phyloP scores from a whole-genome alignment of 1,140 invertebrate genomes.

The Xylocopa sonorina region DNA sequence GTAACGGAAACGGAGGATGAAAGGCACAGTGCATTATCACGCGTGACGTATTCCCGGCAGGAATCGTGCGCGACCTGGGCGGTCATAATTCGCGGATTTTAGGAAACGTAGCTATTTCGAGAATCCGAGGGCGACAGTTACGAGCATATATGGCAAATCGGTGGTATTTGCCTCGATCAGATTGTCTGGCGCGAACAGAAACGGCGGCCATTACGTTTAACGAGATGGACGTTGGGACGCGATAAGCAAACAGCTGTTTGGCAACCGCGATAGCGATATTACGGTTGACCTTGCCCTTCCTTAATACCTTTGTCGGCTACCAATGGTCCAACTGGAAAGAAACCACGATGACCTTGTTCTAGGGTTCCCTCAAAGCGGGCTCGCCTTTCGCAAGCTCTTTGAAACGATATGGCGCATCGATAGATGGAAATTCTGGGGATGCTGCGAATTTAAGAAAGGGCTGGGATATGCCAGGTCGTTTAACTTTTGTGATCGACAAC shows the following conservation, averaged over 20 bases:
- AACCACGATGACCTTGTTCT: not conserved
- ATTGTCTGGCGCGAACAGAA: conserved; percentile 60
- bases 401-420: too few relatives aligned
- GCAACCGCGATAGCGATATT: conserved; percentile 55
- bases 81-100: conserved; percentile 26
- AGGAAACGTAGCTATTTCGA: conserved; percentile 35
- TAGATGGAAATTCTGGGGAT: too few relatives aligned
- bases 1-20: not conserved
- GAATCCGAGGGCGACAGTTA: conserved; percentile 18
- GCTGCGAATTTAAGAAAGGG: too few relatives aligned
- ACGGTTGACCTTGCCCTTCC: conserved; percentile 64
- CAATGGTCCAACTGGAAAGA: not conserved
- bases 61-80: not conserved
- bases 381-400: too few relatives aligned
- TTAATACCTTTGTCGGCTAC: conserved; percentile 47
- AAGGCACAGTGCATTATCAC: not conserved
- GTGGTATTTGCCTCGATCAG: conserved; percentile 54
- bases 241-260: conserved; percentile 66
- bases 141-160: conserved; percentile 31
- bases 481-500: too few relatives aligned
- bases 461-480: too few relatives aligned
- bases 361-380: not conserved
- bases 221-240: conserved; percentile 37
- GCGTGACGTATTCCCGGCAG: not conserved
- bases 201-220: conserved; percentile 58